Evolutionary conservation across 2,888 invertebrate genomes (phyloP).

Genomic region (Hyppa rectilinea): DNA sequence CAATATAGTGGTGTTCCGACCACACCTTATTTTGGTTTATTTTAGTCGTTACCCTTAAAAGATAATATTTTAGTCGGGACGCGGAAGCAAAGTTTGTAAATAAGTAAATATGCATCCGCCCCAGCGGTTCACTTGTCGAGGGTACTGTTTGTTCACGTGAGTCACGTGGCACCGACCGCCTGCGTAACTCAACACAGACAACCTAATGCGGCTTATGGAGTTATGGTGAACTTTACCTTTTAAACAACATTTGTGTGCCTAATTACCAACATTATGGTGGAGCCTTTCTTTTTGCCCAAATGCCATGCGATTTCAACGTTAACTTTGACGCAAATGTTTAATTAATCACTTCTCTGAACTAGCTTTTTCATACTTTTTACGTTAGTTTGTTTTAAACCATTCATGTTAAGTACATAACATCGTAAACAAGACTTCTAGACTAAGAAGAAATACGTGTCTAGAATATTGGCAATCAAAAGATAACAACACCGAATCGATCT

Average conservation of each 20-base stretch:
- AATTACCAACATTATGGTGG: slow-evolving; percentile 30
- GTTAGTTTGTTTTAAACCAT: neutral
- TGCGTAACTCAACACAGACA: slow-evolving; percentile 62
- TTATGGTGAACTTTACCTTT: slow-evolving; percentile 68
- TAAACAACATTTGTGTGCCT: slow-evolving; percentile 41
- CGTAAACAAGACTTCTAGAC: slow-evolving; percentile 15
- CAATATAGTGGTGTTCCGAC: slow-evolving; percentile 21
- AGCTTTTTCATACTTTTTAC: neutral
- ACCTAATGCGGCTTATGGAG: slow-evolving; percentile 65
- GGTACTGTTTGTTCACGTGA: slow-evolving; percentile 76
- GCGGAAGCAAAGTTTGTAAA: slow-evolving; percentile 79
- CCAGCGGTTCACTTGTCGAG: slow-evolving; percentile 69
- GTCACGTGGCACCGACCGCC: slow-evolving; percentile 68
- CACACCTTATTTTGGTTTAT: slow-evolving; percentile 48
- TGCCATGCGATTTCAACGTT: slow-evolving; percentile 31
- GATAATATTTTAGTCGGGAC: slow-evolving; percentile 73
- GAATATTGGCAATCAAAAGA: slow-evolving; percentile 49
- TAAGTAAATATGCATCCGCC: slow-evolving; percentile 77
- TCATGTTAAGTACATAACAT: slow-evolving; percentile 9
- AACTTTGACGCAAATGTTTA: slow-evolving; percentile 6
- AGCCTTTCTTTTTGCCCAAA: slow-evolving; percentile 48
- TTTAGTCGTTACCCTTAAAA: slow-evolving; percentile 67
- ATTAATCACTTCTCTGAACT: slow-evolving; percentile 7
- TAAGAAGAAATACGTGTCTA: slow-evolving; percentile 41
- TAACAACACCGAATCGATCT: slow-evolving; percentile 56